A percentile compares a stretch with the other conserved stretches of the same genome.
Conservation (phyloP, 2,888 invertebrate genomes). For the Arctia plantaginis region DNA sequence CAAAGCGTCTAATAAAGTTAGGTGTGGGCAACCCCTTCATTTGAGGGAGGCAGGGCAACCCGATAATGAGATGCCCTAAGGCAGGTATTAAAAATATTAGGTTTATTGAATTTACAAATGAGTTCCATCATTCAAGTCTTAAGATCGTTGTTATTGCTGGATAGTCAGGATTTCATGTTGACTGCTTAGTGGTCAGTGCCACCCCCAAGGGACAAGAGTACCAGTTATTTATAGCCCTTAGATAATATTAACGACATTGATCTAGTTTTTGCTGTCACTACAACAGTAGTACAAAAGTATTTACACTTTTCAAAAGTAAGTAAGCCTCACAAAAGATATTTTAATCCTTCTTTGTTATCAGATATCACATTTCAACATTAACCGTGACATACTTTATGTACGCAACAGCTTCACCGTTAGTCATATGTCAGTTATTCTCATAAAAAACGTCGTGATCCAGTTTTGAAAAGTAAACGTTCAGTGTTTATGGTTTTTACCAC, state of each 20-base stretch:
- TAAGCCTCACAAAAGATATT: slow-evolving; percentile 30
- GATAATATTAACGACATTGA: background rate
- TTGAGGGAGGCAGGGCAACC: background rate
- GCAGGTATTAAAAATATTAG: no score
- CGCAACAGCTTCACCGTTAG: slow-evolving; percentile 40
- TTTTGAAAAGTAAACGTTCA: slow-evolving; percentile 58
- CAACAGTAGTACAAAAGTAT: no score
- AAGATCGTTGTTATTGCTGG: no score
- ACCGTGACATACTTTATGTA: slow-evolving; percentile 47
- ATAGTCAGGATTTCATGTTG: background rate
- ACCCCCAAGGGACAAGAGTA: no score
- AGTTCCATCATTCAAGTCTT: background rate
- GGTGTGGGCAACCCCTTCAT: background rate
- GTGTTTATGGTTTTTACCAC: slow-evolving; percentile 73
- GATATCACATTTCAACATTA: slow-evolving; percentile 44
- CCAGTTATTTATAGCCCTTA: background rate
- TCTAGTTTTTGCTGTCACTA: slow-evolving; percentile 6
- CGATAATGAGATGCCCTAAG: background rate
- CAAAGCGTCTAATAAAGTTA: background rate
- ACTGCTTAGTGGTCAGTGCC: background rate
- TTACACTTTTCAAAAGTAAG: slow-evolving; percentile 13
- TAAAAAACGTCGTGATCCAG: slow-evolving; percentile 61
- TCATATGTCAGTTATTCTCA: slow-evolving; percentile 36
- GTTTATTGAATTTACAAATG: no score
- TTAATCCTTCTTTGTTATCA: slow-evolving; percentile 39